Conservation (phyloP, 2,797 vertebrate genomes). For the Melanotaenia parkinsoni region DNA sequence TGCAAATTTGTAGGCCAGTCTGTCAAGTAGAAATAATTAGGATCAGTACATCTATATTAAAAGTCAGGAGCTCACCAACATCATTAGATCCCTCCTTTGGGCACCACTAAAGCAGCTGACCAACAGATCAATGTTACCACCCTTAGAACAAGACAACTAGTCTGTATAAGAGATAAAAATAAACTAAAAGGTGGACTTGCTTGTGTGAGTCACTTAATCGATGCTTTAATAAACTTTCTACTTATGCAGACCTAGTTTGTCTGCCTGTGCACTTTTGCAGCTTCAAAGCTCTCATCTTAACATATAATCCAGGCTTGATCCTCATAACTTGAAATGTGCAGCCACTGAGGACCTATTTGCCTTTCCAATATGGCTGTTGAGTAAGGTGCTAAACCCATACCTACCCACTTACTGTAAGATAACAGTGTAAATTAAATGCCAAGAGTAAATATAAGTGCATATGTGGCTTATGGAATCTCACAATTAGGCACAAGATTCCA, state of each 20-base stretch:
- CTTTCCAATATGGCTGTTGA: constrained; percentile 44
- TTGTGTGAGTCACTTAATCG: constrained; percentile 29
- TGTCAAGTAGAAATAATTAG: not conserved
- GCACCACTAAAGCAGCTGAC: not conserved
- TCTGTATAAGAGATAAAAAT: not conserved
- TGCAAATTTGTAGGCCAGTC: not conserved
- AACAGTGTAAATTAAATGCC: constrained; percentile 49
- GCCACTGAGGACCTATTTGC: constrained; percentile 33
- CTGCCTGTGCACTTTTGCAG: constrained; percentile 25
- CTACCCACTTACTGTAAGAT: constrained; percentile 35
- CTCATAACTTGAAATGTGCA: constrained; percentile 38
- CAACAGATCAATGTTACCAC: no score
- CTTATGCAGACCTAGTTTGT: constrained; percentile 24
- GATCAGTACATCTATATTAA: not conserved
- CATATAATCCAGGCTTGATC: constrained; percentile 50
- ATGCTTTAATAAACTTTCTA: constrained; percentile 53
- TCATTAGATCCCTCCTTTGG: not conserved
- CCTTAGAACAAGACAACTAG: not conserved
- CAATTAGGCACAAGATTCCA: constrained; percentile 34
- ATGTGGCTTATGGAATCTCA: constrained; percentile 17
- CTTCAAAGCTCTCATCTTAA: constrained; percentile 32
- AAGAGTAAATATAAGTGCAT: constrained; percentile 47
- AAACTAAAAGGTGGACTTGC: constrained; percentile 4
- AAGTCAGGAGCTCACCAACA: not conserved
- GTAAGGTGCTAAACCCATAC: constrained; percentile 40